Conservation (phyloP, 2,113 vertebrate species). For the Plestiodon gilberti region DNA sequence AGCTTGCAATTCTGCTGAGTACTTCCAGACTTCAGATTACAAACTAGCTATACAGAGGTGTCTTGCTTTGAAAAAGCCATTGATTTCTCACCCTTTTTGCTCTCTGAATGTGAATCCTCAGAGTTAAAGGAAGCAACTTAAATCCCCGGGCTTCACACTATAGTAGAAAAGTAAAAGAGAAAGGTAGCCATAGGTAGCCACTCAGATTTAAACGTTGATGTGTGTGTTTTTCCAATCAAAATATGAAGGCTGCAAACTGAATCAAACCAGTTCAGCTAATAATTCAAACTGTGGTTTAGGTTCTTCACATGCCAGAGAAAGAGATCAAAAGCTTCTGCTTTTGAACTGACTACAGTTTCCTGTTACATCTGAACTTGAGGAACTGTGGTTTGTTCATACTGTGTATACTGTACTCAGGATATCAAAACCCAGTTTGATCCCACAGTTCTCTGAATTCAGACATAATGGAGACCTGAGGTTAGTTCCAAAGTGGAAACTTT, state of each 20-base stretch:
- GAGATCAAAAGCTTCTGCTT: no score
- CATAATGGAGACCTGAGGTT: no score
- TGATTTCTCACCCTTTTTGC: conserved; percentile 7
- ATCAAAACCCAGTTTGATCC: no score
- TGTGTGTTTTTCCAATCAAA: not conserved
- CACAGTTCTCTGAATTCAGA: no score
- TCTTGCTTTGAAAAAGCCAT: not conserved
- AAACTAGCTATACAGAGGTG: conserved; percentile 11
- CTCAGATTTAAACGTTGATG: not conserved
- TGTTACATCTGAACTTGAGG: no score
- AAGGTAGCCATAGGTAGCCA: not conserved
- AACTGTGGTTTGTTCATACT: no score
- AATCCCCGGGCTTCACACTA: not conserved
- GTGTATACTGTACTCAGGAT: no score
- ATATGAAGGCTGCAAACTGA: not conserved
- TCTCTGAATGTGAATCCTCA: conserved; percentile 17
- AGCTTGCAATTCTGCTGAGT: not conserved
- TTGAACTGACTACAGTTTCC: no score
- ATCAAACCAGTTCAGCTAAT: no score
- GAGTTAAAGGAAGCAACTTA: not conserved
- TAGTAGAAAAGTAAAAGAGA: not conserved
- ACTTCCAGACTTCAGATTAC: not conserved
- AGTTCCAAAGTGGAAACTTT: no score
- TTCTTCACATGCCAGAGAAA: no score
- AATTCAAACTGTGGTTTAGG: no score